Conservation (phyloP, 1,140 invertebrate genomes). For the Drosophila ficusphila region DNA sequence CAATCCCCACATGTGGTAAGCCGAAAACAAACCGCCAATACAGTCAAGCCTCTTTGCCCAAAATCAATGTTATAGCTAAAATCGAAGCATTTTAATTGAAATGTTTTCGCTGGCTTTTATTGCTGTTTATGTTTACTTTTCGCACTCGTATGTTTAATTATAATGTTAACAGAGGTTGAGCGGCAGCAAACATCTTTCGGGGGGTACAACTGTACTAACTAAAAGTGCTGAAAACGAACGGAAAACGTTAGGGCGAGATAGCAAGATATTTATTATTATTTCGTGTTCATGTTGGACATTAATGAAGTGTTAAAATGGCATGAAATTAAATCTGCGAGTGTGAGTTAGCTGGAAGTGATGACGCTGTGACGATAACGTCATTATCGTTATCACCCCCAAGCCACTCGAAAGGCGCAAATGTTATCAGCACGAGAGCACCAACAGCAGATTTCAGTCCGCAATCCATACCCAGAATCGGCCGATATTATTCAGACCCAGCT, state of each 20-base stretch:
- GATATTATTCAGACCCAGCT: constrained; percentile 28
- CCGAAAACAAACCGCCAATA: constrained; percentile 5
- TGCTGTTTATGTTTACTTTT: constrained; percentile 35
- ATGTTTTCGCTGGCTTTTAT: constrained; percentile 36
- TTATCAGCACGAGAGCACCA: constrained; percentile 64
- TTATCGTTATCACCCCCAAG: constrained; percentile 59
- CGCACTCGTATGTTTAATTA: constrained; percentile 32
- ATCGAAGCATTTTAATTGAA: constrained; percentile 22
- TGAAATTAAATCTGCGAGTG: constrained; percentile 60
- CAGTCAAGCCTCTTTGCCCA: constrained; percentile 24
- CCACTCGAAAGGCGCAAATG: constrained; percentile 71
- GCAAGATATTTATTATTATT: constrained; percentile 39
- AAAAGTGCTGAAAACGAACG: constrained; percentile 6
- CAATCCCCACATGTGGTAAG: constrained; percentile 15
- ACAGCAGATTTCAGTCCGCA: constrained; percentile 23
- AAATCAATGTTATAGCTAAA: not conserved
- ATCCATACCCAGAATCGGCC: constrained; percentile 24
- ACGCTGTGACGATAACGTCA: constrained; percentile 68
- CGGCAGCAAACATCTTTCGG: constrained; percentile 5
- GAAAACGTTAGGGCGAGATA: constrained; percentile 9
- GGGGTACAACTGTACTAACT: constrained; percentile 22
- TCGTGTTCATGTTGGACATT: constrained; percentile 59
- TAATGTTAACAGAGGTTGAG: constrained; percentile 33
- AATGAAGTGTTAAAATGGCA: constrained; percentile 75
- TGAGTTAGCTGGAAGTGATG: constrained; percentile 42